Evolutionary conservation across 2,797 vertebrate species (phyloP).

Genomic region (Sebastes alutus): DNA sequence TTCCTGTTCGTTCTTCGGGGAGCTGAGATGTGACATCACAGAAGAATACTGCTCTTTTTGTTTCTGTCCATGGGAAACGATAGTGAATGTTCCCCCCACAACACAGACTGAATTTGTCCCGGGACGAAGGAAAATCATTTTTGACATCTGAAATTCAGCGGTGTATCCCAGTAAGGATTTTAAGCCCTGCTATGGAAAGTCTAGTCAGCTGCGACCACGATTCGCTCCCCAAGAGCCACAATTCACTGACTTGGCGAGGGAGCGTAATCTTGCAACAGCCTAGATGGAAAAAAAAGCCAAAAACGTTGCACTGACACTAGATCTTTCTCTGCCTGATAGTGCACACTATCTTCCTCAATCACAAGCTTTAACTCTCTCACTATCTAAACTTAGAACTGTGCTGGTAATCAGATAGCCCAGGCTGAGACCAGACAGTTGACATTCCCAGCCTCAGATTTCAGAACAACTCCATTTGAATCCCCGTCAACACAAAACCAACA

Average conservation of each 20-base stretch:
- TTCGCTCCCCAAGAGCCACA: conserved; percentile 31
- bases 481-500: conserved; percentile 39
- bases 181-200: conserved; percentile 51
- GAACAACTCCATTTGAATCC: conserved; percentile 11
- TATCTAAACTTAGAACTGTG: conserved; percentile 35
- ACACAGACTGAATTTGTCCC: background rate
- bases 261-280: conserved; percentile 27
- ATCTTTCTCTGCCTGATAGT: conserved; percentile 1
- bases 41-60: conserved; percentile 1
- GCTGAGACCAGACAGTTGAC: conserved; percentile 42
- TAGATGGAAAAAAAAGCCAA: conserved; percentile 34
- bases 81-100: background rate
- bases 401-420: conserved; percentile 57
- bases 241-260: conserved; percentile 45
- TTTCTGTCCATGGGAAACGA: conserved; percentile 15
- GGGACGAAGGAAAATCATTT: conserved; percentile 38
- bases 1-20: conserved; percentile 18
- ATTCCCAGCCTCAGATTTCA: conserved; percentile 57
- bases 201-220: conserved; percentile 45
- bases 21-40: conserved; percentile 22
- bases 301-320: background rate
- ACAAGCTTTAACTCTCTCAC: conserved; percentile 15
- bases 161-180: conserved; percentile 36
- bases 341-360: conserved; percentile 18
- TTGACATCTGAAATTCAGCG: conserved; percentile 49